Evolutionary conservation across 2,888 invertebrate genomes (phyloP).

Genomic region (Agriopis leucophaearia): DNA sequence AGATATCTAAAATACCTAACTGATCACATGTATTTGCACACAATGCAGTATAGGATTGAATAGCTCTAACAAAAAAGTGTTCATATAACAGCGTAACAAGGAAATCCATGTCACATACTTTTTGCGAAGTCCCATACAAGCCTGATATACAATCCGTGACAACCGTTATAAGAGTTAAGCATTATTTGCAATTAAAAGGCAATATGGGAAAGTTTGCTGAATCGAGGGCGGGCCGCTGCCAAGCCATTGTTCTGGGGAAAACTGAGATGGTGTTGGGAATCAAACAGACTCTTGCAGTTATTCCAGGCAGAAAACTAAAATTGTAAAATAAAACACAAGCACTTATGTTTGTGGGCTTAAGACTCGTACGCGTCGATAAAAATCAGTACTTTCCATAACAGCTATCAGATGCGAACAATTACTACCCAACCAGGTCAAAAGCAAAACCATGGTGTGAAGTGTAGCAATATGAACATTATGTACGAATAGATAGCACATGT

Average conservation of each 20-base stretch:
- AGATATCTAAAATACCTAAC: neutral
- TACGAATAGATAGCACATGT: conserved; percentile 49
- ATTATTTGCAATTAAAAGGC: conserved; percentile 54
- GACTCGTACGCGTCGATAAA: conserved; percentile 19
- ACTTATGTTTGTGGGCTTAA: neutral
- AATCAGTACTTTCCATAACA: conserved; percentile 36
- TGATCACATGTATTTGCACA: conserved; percentile 7
- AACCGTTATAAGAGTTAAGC: conserved; percentile 53
- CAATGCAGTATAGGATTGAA: neutral
- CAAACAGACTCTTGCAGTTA: neutral
- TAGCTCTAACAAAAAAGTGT: conserved; percentile 6
- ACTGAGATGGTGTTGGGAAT: conserved; percentile 25
- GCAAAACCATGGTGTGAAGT: conserved; percentile 41
- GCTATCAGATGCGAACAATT: conserved; percentile 34
- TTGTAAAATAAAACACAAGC: neutral
- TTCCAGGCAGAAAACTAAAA: neutral
- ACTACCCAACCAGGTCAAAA: conserved; percentile 38
- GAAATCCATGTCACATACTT: conserved; percentile 44
- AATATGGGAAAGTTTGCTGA: conserved; percentile 60
- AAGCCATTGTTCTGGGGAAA: conserved; percentile 51
- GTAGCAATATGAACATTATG: conserved; percentile 37
- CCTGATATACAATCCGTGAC: conserved; percentile 36
- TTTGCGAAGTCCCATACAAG: conserved; percentile 41
- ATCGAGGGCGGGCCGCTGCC: conserved; percentile 56
- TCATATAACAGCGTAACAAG: conserved; percentile 37